phyloP scores from a whole-genome alignment of 2,113 vertebrate species.

The Crotalus horridus region DNA sequence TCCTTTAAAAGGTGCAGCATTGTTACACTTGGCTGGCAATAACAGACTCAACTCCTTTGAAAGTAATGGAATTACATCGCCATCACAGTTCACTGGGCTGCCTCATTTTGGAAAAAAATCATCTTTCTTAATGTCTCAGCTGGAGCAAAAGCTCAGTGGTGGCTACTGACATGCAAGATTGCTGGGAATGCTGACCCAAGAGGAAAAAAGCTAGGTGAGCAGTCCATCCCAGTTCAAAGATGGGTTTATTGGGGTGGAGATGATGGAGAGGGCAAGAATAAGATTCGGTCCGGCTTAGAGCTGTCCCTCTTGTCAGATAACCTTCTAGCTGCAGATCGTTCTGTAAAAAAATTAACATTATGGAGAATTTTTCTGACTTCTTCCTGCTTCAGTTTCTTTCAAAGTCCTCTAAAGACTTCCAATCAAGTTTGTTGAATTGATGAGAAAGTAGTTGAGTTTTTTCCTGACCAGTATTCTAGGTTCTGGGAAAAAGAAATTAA shows the following conservation, averaged over 20 bases:
- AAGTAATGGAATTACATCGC: constrained; percentile 64
- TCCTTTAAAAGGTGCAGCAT: constrained; percentile 44
- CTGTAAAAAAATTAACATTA: neutral
- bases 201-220: neutral
- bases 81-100: constrained; percentile 63
- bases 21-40: constrained; percentile 55
- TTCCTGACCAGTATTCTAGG: neutral
- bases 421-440: neutral
- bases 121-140: constrained; percentile 45
- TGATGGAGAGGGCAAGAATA: neutral
- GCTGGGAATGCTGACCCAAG: neutral
- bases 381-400: neutral
- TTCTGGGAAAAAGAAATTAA: neutral
- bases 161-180: constrained; percentile 8
- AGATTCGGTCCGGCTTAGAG: neutral
- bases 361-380: too few species aligned
- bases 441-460: neutral
- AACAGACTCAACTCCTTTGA: constrained; percentile 57
- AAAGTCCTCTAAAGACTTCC: neutral
- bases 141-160: constrained; percentile 28
- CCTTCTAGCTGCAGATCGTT: neutral
- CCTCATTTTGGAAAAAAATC: constrained; percentile 59
- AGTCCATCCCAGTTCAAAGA: neutral
- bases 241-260: neutral
- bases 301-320: neutral